Percentiles rank a stretch among this genome's conserved stretches.
Conservation (phyloP, 2,888 invertebrate genomes). For the Allygus modestus region DNA sequence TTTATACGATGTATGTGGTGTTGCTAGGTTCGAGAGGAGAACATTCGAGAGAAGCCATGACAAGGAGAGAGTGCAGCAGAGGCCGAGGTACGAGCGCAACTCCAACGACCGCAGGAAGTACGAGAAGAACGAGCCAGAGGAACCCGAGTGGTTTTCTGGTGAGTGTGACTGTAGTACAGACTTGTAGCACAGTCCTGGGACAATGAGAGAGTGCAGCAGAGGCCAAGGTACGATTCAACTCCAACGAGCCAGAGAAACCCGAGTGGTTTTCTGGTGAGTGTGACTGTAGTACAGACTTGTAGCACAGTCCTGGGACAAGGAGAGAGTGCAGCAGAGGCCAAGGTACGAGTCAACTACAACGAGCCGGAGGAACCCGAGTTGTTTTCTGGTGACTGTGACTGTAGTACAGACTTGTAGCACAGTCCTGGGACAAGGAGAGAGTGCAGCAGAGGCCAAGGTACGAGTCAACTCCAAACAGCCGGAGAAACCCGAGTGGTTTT, state of each 20-base stretch:
- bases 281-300: no score
- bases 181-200: no score
- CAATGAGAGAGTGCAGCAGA: no score
- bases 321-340: slow-evolving; percentile 74
- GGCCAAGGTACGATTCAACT: no score
- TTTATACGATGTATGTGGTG: background rate
- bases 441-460: no score
- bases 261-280: slow-evolving; percentile 85
- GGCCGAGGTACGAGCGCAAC: slow-evolving; percentile 33
- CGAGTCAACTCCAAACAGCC: no score
- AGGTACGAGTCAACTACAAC: slow-evolving; percentile 76
- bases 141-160: slow-evolving; percentile 90
- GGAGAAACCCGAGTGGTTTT: no score
- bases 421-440: no score
- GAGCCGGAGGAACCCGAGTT: slow-evolving; percentile 93
- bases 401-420: no score
- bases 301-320: no score
- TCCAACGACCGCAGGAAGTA: slow-evolving; percentile 77
- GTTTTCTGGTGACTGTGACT: slow-evolving; percentile 76
- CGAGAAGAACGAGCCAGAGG: slow-evolving; percentile 82
- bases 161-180: slow-evolving; percentile 39
- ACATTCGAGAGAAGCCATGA: slow-evolving; percentile 73
- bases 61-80: slow-evolving; percentile 73
- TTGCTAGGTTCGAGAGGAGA: slow-evolving; percentile 60
- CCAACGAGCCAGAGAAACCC: slow-evolving; percentile 88